Percentiles rank a stretch among this genome's conserved stretches.
phyloP scores from a whole-genome alignment of 2,113 vertebrate genomes.

The Oxyura jamaicensis region DNA sequence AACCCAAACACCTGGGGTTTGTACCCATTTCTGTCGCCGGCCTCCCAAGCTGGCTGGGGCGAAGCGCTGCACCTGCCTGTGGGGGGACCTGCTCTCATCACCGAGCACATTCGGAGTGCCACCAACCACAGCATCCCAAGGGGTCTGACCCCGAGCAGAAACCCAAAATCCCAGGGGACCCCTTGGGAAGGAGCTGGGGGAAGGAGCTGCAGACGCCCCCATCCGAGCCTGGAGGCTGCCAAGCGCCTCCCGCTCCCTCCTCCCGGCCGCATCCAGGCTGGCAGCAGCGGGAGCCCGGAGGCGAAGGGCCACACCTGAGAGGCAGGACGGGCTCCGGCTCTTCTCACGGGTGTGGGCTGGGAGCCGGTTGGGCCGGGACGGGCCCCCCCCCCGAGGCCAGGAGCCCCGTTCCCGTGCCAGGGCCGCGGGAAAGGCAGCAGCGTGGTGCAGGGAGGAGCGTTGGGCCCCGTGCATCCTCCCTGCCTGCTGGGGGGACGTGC shows the following conservation, averaged over 20 bases:
- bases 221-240: rapidly evolving
- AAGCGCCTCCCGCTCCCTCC: background rate
- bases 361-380: constrained; percentile 43
- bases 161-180: background rate
- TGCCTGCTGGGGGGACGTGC: rapidly evolving
- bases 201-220: background rate
- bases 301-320: constrained; percentile 58
- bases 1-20: background rate
- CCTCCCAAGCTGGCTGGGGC: background rate
- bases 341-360: constrained; percentile 62
- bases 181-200: background rate
- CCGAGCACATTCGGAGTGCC: background rate
- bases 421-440: background rate
- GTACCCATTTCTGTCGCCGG: background rate
- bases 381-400: constrained; percentile 39
- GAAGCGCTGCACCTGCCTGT: background rate
- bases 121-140: background rate
- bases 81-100: background rate
- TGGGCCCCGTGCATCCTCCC: background rate
- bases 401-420: constrained; percentile 31
- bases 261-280: constrained; percentile 10
- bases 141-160: background rate
- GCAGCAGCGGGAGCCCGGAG: background rate
- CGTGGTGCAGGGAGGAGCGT: background rate
- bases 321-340: constrained; percentile 8